Conservation (phyloP, 2,797 vertebrate species). For the Fistularia tabacaria region DNA sequence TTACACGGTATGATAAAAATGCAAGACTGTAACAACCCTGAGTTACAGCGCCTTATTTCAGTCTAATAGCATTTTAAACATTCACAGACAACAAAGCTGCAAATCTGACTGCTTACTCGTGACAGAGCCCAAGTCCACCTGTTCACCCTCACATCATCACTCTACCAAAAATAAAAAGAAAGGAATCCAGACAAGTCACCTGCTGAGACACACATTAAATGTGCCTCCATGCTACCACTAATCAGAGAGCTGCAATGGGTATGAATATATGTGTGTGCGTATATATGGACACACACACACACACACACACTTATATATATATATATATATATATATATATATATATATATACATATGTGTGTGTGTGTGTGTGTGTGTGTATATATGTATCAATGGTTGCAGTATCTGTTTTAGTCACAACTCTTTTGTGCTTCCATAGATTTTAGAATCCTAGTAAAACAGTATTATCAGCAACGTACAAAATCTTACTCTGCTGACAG, state of each 20-base stretch:
- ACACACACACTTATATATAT: no score
- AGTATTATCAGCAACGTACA: slow-evolving; percentile 3
- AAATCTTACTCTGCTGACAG: neutral
- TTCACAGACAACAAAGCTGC: slow-evolving; percentile 32
- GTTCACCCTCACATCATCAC: slow-evolving; percentile 56
- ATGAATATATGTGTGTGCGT: neutral
- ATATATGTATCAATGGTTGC: no score
- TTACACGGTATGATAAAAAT: slow-evolving; percentile 13
- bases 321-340: no score
- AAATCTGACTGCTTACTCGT: slow-evolving; percentile 35
- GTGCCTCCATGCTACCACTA: slow-evolving; percentile 13
- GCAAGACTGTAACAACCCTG: slow-evolving; percentile 1
- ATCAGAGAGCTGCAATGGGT: slow-evolving; percentile 33
- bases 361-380: no score
- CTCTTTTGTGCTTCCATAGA: no score
- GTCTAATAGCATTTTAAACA: slow-evolving; percentile 32
- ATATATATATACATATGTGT: no score
- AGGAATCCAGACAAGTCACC: slow-evolving; percentile 57
- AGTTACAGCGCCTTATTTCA: slow-evolving; percentile 22
- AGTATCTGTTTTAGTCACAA: no score
- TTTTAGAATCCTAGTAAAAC: slow-evolving; percentile 14
- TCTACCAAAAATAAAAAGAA: slow-evolving; percentile 60
- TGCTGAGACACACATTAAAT: slow-evolving; percentile 22
- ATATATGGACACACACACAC: no score
- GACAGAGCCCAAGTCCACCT: slow-evolving; percentile 51